These are phyloP conservation scores for Embidobia sp. DNA, from an alignment of 2,888 invertebrate genomes.

Conservation along the genomic window DNA sequence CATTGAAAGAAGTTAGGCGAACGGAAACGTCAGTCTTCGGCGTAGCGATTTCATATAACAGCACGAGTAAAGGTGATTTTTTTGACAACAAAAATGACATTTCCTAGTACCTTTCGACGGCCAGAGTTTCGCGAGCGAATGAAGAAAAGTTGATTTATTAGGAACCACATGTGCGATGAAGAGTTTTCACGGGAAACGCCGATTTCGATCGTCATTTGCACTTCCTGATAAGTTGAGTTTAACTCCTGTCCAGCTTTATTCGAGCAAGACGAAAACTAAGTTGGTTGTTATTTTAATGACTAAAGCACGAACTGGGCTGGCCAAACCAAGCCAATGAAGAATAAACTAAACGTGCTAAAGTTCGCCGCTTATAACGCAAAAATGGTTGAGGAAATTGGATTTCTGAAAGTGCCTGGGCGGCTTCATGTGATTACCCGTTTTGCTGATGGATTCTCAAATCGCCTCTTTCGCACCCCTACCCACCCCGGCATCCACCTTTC, in stretches of 20 bases:
- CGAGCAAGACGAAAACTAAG: constrained; percentile 33
- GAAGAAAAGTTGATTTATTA: constrained; percentile 45
- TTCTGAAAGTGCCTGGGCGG: constrained; percentile 71
- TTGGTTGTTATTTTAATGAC: constrained; percentile 35
- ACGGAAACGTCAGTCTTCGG: constrained; percentile 29
- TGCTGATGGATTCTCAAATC: constrained; percentile 76
- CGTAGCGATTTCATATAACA: not conserved
- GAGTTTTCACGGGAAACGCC: constrained; percentile 23
- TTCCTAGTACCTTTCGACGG: constrained; percentile 12
- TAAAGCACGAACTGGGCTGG: constrained; percentile 16
- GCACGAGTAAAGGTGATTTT: constrained; percentile 2
- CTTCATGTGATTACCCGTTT: constrained; percentile 76
- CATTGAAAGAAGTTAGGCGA: constrained; percentile 15
- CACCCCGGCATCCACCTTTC: constrained; percentile 48
- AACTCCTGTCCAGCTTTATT: constrained; percentile 36
- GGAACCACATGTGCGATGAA: constrained; percentile 38
- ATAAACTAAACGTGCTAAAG: constrained; percentile 55
- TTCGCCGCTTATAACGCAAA: constrained; percentile 66
- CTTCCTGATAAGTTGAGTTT: not conserved
- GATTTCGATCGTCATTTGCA: constrained; percentile 2
- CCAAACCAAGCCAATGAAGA: constrained; percentile 25
- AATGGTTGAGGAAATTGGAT: constrained; percentile 77
- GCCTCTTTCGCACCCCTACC: constrained; percentile 61
- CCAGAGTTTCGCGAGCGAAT: not conserved
- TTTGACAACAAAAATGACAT: constrained; percentile 17